These are phyloP conservation scores for Oedothorax gibbosus DNA, from an alignment of 1,140 invertebrate genomes.

Conservation along the genomic window DNA sequence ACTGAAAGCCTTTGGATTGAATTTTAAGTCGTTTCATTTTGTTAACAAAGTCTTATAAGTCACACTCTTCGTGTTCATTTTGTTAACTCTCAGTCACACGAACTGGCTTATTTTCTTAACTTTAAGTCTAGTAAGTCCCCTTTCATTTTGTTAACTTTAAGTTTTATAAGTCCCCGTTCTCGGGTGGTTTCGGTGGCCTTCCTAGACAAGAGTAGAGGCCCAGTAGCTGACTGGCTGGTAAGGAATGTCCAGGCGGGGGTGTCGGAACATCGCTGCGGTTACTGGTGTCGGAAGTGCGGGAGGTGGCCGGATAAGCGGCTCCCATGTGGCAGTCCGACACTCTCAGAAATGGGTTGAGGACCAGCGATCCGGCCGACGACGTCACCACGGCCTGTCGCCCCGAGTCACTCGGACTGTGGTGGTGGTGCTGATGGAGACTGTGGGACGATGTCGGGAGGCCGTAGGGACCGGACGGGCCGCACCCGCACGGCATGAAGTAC, in stretches of 20 bases:
- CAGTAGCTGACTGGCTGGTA: conserved; percentile 51
- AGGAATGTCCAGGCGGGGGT: conserved; percentile 35
- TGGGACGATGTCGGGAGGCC: conserved; percentile 27
- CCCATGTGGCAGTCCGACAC: conserved; percentile 43
- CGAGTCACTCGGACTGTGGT: conserved; percentile 25
- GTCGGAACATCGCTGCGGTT: conserved; percentile 32
- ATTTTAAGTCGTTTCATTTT: too few species aligned
- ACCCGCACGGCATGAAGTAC: conserved; percentile 61
- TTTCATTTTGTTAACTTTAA: too few species aligned
- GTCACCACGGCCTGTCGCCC: conserved; percentile 36
- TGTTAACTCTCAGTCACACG: too few species aligned
- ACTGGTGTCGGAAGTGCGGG: conserved; percentile 7
- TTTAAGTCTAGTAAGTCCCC: too few species aligned
- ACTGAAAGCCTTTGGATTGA: too few species aligned
- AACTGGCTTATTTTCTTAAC: too few species aligned
- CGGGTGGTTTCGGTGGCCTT: conserved; percentile 36
- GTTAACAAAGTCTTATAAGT: too few species aligned
- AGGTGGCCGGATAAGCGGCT: conserved; percentile 32
- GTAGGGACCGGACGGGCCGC: conserved; percentile 56
- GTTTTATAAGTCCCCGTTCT: conserved; percentile 51
- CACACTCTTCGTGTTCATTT: too few species aligned
- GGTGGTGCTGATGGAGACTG: neutral
- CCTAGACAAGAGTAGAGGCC: conserved; percentile 49
- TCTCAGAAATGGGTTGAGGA: conserved; percentile 60
- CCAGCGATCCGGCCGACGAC: conserved; percentile 40